phyloP scores from a whole-genome alignment of 2,113 vertebrate species.

The Oxygymnocypris stewartii region DNA sequence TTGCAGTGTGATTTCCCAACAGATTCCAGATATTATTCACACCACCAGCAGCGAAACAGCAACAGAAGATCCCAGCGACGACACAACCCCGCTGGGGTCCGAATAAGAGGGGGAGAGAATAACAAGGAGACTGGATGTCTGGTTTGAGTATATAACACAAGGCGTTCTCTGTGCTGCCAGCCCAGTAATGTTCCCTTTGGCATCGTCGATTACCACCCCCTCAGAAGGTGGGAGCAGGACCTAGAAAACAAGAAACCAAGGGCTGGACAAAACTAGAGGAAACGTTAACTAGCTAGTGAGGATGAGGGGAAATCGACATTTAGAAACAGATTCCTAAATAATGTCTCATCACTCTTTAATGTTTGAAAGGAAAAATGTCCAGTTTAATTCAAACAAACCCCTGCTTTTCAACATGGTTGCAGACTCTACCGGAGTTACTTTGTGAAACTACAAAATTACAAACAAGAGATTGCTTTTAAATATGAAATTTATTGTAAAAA shows the following conservation, averaged over 20 bases:
- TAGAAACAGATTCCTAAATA: not conserved
- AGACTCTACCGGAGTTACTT: not conserved
- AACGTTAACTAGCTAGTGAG: not conserved
- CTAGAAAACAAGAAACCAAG: conserved; percentile 23
- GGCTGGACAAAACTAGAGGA: not conserved
- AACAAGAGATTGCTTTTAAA: not conserved
- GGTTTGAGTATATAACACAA: conserved; percentile 64
- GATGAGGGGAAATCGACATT: not conserved
- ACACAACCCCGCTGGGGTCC: conserved; percentile 28
- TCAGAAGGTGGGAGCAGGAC: conserved; percentile 38
- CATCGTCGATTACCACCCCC: conserved; percentile 48
- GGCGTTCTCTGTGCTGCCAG: conserved; percentile 58
- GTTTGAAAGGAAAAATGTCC: not conserved
- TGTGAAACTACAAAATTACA: not conserved
- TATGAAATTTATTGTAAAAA: conserved; percentile 31
- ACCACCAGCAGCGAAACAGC: conserved; percentile 14
- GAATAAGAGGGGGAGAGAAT: conserved; percentile 1
- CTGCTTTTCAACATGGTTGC: not conserved
- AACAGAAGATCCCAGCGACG: not conserved
- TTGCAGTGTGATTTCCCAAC: not conserved
- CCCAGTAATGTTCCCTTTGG: conserved; percentile 58
- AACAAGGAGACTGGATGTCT: conserved; percentile 50
- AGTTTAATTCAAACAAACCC: not conserved
- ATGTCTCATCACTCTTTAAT: not conserved
- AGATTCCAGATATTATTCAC: conserved; percentile 22